phyloP scores from a whole-genome alignment of 2,888 invertebrate species.

The Pseudanteris insignis region DNA sequence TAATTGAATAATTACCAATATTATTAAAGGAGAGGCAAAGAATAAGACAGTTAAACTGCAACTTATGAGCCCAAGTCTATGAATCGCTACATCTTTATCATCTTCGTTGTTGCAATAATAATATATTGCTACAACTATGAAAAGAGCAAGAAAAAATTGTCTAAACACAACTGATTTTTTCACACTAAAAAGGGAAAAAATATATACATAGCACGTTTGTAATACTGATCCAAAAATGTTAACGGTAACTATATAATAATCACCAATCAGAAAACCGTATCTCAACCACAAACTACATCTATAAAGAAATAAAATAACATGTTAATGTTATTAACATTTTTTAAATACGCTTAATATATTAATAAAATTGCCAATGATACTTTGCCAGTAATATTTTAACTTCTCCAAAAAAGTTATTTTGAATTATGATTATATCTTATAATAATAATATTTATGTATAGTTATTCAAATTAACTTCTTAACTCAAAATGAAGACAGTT shows the following conservation, averaged over 20 bases:
- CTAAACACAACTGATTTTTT: slow-evolving; percentile 75
- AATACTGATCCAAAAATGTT: slow-evolving; percentile 79
- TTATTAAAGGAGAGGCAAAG: slow-evolving; percentile 83
- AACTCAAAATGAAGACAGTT: too few relatives aligned
- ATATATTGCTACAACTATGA: slow-evolving; percentile 69
- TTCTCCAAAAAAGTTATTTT: too few relatives aligned
- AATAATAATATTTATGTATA: too few relatives aligned
- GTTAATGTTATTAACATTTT: too few relatives aligned
- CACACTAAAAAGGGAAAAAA: slow-evolving; percentile 78
- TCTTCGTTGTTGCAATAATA: slow-evolving; percentile 71
- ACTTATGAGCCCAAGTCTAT: slow-evolving; percentile 75
- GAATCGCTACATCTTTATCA: slow-evolving; percentile 69
- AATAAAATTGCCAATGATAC: too few relatives aligned
- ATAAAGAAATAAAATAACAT: too few relatives aligned
- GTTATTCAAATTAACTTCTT: too few relatives aligned
- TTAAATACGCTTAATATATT: too few relatives aligned
- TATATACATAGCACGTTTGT: slow-evolving; percentile 75
- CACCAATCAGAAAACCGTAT: slow-evolving; percentile 80
- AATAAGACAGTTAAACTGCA: slow-evolving; percentile 81
- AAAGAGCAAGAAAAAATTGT: slow-evolving; percentile 70
- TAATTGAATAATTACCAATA: too few relatives aligned
- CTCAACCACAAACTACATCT: slow-evolving; percentile 82
- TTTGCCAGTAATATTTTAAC: too few relatives aligned
- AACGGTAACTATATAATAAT: slow-evolving; percentile 77
- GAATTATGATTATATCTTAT: too few relatives aligned